Base-by-base conservation (phyloP, 2,797 vertebrate species). In the Syndactyla subalaris region DNA sequence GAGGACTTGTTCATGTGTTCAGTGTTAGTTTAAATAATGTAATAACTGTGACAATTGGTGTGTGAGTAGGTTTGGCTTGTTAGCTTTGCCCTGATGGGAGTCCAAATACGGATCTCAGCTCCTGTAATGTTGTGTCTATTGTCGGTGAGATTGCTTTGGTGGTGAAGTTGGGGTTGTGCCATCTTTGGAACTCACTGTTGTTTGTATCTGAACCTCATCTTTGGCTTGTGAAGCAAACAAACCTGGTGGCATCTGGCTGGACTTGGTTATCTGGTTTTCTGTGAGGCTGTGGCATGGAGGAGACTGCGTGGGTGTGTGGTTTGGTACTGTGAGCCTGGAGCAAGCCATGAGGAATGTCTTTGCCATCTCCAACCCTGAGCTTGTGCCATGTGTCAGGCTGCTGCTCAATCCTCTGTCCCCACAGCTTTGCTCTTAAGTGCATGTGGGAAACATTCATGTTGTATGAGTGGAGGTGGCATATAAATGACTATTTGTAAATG, bases 341-440 rank as follows among this genome's bases (percentile, higher is more conserved):
- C 18, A 7, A 46, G 10, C 21, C 18, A 41, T 43, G 1, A 8
- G n/a, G 46, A 41, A 2, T 0, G 0, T 3, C 27, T 51, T 32
- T 14, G 29, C 45, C 23, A 7, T 5, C n/a, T 21, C 22, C 38
- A 81, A 46, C 70, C 39, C 62, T 0, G 7, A 65, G 54, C 13
- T 74, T 0, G 7, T 55, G 65, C 36, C 14, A 0, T 5, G 46
- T 23, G 38, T 54, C 7, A 4, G 9, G 18, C 52, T 87, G 57
- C 62, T 43, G 74, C 34, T 49, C 2, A 2, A 0, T n/a, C 20
- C 0, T 0, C 48, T 63, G 52, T 29, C 39, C 43, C 62, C 0
- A 0, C 68, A 85, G 71, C 29, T 34, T 13, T 23, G 14, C 38
- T 73, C 55, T 26, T n/a, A n/a, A 54, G 38, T 5, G 4, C 38